Conservation (phyloP, 2,888 invertebrate genomes). For the Hetaerina titia region DNA sequence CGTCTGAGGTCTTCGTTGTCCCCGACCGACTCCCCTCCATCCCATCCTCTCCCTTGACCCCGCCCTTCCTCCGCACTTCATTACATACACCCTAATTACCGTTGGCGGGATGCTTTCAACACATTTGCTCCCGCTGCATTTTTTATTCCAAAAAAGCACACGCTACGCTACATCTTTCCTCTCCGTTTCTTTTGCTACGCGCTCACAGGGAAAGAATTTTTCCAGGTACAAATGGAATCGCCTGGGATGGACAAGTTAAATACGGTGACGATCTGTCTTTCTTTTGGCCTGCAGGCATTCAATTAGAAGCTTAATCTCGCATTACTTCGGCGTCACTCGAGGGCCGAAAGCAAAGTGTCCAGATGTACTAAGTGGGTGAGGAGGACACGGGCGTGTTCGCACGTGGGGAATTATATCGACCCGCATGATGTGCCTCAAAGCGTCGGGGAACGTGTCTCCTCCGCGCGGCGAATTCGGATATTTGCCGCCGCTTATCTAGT, state of each 20-base stretch:
- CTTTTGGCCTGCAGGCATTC: no score
- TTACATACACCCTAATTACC: constrained; percentile 52
- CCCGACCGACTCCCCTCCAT: not conserved
- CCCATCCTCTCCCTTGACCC: not conserved
- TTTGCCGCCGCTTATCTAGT: not conserved
- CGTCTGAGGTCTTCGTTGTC: not conserved
- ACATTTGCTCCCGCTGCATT: not conserved
- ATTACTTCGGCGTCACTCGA: no score
- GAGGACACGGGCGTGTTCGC: not conserved
- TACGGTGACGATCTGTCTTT: not conserved
- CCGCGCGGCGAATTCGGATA: not conserved
- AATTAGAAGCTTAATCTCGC: no score
- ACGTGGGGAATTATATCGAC: not conserved
- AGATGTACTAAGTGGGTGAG: not conserved
- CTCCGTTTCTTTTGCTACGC: not conserved
- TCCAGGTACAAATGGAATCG: not conserved
- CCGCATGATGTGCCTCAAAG: not conserved
- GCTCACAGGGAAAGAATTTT: not conserved
- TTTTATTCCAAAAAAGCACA: not conserved
- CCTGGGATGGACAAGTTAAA: not conserved
- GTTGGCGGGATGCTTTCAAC: not conserved
- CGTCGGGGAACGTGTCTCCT: not conserved
- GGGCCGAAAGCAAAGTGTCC: not conserved
- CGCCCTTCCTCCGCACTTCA: not conserved
- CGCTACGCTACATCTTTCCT: not conserved